Base-by-base conservation (phyloP, 1,140 invertebrate genomes). In the Neotoxoptera formosana region DNA sequence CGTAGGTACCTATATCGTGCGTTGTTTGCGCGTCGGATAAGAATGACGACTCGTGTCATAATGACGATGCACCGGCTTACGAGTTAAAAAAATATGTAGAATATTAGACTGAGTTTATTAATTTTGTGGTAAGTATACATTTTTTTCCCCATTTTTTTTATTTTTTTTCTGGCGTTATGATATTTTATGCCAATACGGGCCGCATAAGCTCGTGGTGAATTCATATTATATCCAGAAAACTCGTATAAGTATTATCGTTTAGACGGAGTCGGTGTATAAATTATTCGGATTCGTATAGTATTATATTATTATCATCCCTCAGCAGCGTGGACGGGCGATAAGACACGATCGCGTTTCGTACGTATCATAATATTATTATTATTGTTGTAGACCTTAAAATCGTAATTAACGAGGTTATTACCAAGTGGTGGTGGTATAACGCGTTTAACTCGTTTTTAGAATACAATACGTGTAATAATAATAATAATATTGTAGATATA, bases 401-500 rank as follows among this genome's bases (percentile, higher is more conserved):
- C 23, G 36, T 41, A 86, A 86, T 86, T 86, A 86, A 86, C 83
- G 23, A 25, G 41, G 83, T 86, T 45, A 86, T 86, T 76, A 76
- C 60, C n/a, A 76, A 30, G 60, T 76, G 83, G 45, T 45, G 36
- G n/a, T 23, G 34, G 23, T 25, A 14, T 86, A 21, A 51, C 30
- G 86, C 11, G 11, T 25, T 20, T 48, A 48, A 48, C 86, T n/a
- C 86, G 47, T 87, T 87, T 87, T 48, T 41, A 45, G 60, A 76
- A 76, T n/a, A 76, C 60, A 76, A 76, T 76, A n/a, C 60, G 30
- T 76, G n/a, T 76, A 76, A 76, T 76, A 76, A 76, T 86, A 83
- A 83, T 36, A 41, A 41, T 14, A 86, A 51, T 88, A 51, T 34
- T 11, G 7, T 47, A 21, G 21, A 47, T 14, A 41, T 34, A 51